phyloP scores from a whole-genome alignment of 1,140 invertebrate genomes.

The Diorhabda sublineata region DNA sequence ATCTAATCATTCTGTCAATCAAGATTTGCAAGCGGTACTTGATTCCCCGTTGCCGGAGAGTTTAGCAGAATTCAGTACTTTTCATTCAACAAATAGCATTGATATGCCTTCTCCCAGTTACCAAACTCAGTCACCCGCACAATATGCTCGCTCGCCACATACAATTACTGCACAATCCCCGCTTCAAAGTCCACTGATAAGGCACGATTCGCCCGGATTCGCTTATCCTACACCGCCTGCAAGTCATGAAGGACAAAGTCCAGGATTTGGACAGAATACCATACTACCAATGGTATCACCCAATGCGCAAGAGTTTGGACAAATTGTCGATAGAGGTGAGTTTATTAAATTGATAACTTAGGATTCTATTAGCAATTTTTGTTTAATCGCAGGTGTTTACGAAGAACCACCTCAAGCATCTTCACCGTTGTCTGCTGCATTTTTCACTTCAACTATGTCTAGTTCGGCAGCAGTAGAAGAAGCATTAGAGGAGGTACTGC shows the following conservation, averaged over 20 bases:
- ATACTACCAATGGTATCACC: conserved; percentile 48
- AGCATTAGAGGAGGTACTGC: conserved; percentile 73
- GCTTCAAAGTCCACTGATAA: conserved; percentile 59
- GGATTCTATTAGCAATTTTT: not conserved
- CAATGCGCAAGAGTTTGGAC: conserved; percentile 46
- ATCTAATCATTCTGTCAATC: conserved; percentile 62
- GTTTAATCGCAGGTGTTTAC: conserved; percentile 10
- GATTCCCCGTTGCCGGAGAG: conserved; percentile 74
- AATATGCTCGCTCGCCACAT: conserved; percentile 47
- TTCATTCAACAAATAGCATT: conserved; percentile 54
- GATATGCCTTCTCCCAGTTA: conserved; percentile 47
- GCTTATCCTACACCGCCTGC: conserved; percentile 80
- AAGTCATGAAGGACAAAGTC: conserved; percentile 72
- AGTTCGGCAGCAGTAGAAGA: conserved; percentile 79
- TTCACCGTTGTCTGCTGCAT: conserved; percentile 71
- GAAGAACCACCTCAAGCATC: conserved; percentile 58
- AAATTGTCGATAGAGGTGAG: conserved; percentile 48
- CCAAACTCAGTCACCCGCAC: conserved; percentile 46
- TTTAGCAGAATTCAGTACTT: conserved; percentile 75
- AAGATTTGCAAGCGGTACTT: conserved; percentile 66
- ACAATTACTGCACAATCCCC: conserved; percentile 53
- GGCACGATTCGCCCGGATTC: conserved; percentile 61
- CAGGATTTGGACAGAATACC: conserved; percentile 50
- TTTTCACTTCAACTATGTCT: conserved; percentile 81
- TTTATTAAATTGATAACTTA: too few species aligned